phyloP scores from a whole-genome alignment of 2,797 vertebrate species.

The Prionace glauca region DNA sequence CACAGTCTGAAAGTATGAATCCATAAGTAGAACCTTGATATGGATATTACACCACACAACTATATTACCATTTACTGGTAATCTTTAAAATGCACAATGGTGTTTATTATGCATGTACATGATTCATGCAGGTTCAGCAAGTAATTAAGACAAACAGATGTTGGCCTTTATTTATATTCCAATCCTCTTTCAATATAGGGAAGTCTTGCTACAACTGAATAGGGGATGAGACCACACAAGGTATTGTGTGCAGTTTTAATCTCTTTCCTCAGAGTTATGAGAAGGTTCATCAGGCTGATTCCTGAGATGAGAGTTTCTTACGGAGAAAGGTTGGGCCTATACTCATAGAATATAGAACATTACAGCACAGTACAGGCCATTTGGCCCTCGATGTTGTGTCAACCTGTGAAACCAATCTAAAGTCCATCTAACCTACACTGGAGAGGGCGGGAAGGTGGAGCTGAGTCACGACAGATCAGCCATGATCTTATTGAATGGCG shows the following conservation, averaged over 20 bases:
- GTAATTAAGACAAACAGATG: neutral
- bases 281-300: neutral
- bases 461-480: no score
- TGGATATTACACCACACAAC: neutral
- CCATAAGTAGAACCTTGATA: neutral
- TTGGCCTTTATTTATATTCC: neutral
- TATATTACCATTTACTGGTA: neutral
- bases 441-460: no score
- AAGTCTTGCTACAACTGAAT: neutral
- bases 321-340: neutral
- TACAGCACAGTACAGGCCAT: no score
- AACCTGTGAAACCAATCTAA: no score
- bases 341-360: no score
- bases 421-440: no score
- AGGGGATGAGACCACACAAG: neutral
- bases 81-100: neutral
- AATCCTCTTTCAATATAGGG: no score
- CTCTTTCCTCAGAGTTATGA: neutral
- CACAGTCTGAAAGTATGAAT: neutral
- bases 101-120: neutral
- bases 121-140: neutral
- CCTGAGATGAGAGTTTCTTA: neutral
- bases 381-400: no score
- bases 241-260: neutral
- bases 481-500: no score